Base-by-base conservation (phyloP, 1,140 invertebrate genomes). In the Lucilia sericata region DNA sequence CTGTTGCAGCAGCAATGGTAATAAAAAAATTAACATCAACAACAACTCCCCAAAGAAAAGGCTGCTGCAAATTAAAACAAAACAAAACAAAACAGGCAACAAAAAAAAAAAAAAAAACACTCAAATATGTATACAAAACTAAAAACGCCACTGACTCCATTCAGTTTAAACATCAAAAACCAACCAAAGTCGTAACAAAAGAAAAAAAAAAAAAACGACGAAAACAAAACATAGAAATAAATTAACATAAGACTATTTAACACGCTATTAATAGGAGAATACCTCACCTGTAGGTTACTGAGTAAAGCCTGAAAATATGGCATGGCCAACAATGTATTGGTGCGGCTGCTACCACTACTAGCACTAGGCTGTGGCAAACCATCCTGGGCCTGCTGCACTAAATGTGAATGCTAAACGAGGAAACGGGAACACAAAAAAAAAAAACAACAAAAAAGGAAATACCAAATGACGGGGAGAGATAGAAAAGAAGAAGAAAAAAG, bases 201-300 rank as follows among this genome's bases (percentile, higher is more conserved):
- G 3, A 1, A 30, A 1, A 30, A 1, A 30, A 30, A 30, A 30
- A 30, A 3, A 30, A 30, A n/a, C n/a, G n/a, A n/a, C n/a, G 25
- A 30, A 49, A 83, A 82, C 25, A 75, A 51, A 17, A 82, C 13
- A 82, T 19, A 83, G 78, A 21, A 75, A 30, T 49, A 74, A 82
- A 36, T 74, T 65, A 42, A 74, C 42, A 75, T 19, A 76, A 76
- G 36, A 82, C 42, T 74, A 84, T 82, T 75, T 55, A 21, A 47
- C 36, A 82, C 70, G 74, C 2, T n/a, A 70, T 81, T 82, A 21
- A 19, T 25, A 84, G 83, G 19, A 78, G 83, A 85, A 83, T 85
- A 85, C 93, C 93, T 95, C 94, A 96, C 95, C 95, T 95, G 94
- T 85, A 95, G 89, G 89, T 94, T 94, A 87, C 94, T 93, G 86